A percentile compares a stretch with the other conserved stretches of the same genome.
Evolutionary conservation across 2,113 vertebrate species (phyloP).

Genomic region (Fregata magnificens): DNA sequence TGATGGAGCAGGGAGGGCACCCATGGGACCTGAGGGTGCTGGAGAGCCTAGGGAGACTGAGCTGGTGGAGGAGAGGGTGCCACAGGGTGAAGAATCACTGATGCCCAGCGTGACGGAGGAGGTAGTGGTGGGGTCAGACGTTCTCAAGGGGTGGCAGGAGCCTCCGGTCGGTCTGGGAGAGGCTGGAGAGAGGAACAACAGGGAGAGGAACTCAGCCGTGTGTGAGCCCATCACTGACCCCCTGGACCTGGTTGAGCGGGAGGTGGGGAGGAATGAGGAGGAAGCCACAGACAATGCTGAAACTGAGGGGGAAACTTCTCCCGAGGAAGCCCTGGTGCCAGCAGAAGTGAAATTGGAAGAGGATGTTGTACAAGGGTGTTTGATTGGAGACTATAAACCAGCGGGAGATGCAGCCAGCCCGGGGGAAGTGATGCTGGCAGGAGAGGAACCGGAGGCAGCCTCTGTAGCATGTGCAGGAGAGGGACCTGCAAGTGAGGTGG

Average conservation of each 20-base stretch:
- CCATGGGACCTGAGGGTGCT: background rate
- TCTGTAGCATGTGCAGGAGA: background rate
- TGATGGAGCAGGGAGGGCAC: background rate
- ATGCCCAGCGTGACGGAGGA: background rate
- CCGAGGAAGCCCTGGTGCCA: background rate
- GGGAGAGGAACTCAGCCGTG: background rate
- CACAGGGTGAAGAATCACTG: background rate
- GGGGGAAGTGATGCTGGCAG: background rate
- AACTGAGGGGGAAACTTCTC: background rate
- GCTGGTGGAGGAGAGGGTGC: too few species aligned
- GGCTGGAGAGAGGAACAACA: background rate
- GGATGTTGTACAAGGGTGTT: background rate
- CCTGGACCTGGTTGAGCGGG: background rate
- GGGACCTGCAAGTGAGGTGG: background rate
- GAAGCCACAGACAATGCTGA: background rate
- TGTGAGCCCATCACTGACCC: rapidly evolving
- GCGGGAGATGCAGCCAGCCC: background rate
- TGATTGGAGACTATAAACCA: rapidly evolving
- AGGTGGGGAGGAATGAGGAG: background rate
- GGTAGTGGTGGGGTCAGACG: background rate
- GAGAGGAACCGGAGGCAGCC: background rate
- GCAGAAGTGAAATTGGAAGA: background rate
- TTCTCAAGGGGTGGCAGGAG: background rate
- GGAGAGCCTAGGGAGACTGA: background rate
- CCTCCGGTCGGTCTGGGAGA: background rate